A percentile compares a stretch with the other conserved stretches of the same genome.
phyloP scores from a whole-genome alignment of 2,113 vertebrate species.

The Tapirus terrestris region DNA sequence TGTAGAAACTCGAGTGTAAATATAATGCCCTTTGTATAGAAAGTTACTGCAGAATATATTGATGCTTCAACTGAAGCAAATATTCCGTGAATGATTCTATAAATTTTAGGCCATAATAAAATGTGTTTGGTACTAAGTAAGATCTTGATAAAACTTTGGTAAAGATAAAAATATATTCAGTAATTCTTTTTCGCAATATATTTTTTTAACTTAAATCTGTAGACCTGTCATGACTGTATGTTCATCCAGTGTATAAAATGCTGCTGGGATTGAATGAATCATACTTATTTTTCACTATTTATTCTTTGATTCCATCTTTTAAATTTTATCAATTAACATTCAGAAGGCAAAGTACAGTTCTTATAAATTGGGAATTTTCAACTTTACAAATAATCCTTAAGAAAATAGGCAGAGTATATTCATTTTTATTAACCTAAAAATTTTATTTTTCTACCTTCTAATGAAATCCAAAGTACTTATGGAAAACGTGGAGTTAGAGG shows the following conservation, averaged over 20 bases:
- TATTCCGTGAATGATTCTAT: background rate
- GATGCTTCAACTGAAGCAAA: background rate
- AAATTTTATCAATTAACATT: background rate
- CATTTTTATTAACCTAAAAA: background rate
- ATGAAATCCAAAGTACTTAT: background rate
- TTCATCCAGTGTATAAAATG: background rate
- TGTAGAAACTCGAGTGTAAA: background rate
- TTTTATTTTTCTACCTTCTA: constrained; percentile 1
- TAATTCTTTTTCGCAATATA: background rate
- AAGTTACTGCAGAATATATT: background rate
- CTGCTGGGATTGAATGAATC: background rate
- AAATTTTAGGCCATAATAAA: background rate
- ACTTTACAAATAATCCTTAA: background rate
- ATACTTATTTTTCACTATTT: background rate
- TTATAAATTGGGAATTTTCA: background rate
- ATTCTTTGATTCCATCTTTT: constrained; percentile 1
- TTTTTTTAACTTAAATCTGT: background rate
- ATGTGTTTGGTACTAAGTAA: background rate
- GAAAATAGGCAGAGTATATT: background rate
- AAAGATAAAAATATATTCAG: constrained; percentile 1
- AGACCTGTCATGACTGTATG: background rate
- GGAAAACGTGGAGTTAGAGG: background rate
- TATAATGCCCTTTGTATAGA: background rate
- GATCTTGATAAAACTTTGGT: background rate
- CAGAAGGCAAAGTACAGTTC: background rate